phyloP scores from a whole-genome alignment of 2,797 vertebrate species.

The Gadopsis bispinosus region DNA sequence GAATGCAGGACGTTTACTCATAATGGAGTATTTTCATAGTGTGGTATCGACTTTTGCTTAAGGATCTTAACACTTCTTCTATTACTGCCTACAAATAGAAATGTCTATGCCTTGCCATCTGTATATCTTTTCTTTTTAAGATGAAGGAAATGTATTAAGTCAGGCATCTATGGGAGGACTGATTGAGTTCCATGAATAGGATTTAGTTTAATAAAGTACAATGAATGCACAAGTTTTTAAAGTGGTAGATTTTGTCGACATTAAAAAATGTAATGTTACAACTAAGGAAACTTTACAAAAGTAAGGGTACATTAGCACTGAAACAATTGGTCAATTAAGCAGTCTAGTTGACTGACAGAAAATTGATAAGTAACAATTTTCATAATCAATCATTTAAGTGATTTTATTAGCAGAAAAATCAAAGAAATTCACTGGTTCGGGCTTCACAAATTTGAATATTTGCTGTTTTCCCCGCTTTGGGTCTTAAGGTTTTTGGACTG shows the following conservation, averaged over 20 bases:
- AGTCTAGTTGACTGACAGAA: not conserved
- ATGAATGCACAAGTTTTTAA: not conserved
- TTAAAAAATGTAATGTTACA: no score
- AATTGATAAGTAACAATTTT: not conserved
- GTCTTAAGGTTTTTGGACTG: not conserved
- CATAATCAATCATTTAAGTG: not conserved
- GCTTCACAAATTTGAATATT: not conserved
- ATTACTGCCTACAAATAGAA: not conserved
- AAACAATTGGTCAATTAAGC: not conserved
- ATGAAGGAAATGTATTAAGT: not conserved
- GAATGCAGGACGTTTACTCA: not conserved
- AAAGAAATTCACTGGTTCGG: not conserved
- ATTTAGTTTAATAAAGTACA: not conserved
- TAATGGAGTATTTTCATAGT: not conserved
- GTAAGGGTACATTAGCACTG: not conserved
- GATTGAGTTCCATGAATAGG: not conserved
- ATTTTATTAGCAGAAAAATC: not conserved
- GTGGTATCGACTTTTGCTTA: not conserved
- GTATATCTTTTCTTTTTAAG: not conserved
- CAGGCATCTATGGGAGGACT: not conserved
- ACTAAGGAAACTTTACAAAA: not conserved
- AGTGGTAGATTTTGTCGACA: not conserved
- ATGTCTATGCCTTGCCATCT: not conserved
- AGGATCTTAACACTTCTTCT: not conserved
- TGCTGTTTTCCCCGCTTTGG: not conserved